Percentiles rank a stretch among this genome's conserved stretches.
phyloP scores from a whole-genome alignment of 2,113 vertebrate species.

The Mustela lutreola region DNA sequence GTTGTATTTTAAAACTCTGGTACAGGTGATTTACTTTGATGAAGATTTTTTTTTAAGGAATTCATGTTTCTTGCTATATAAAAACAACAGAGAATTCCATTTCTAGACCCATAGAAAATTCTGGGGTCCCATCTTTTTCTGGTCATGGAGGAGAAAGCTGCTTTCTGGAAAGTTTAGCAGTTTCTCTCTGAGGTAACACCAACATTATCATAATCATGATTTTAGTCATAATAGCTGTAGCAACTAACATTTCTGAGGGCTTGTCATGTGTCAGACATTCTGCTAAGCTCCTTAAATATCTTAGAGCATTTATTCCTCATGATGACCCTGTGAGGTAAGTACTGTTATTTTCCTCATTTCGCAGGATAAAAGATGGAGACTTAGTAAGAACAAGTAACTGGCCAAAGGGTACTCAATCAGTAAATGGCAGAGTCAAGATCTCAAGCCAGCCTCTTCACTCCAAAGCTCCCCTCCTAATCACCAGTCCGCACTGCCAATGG shows the following conservation, averaged over 20 bases:
- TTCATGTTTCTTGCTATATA: not conserved
- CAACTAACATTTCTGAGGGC: slow-evolving; percentile 18
- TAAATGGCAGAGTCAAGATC: not conserved
- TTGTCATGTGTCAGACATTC: not conserved
- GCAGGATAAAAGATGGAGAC: not conserved
- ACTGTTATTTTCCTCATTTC: slow-evolving; percentile 6
- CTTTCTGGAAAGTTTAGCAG: not conserved
- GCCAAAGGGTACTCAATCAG: not conserved
- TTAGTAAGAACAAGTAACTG: slow-evolving; percentile 13
- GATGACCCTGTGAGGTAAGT: slow-evolving; percentile 58
- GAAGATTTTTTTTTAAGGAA: not conserved
- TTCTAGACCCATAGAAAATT: not conserved
- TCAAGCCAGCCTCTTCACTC: not conserved
- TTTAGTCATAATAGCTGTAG: not conserved
- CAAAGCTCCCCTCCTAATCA: not conserved
- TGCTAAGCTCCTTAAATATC: slow-evolving; percentile 9
- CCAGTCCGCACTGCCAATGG: not conserved
- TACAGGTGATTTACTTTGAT: slow-evolving; percentile 24
- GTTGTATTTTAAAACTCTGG: slow-evolving; percentile 11
- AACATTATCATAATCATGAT: not conserved
- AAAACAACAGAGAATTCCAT: not conserved
- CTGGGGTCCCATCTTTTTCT: not conserved
- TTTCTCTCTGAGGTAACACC: not conserved
- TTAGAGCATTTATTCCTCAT: not conserved
- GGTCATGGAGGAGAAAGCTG: not conserved